Conservation (phyloP, 2,113 vertebrate genomes). For the Syngnathoides biaculeatus region DNA sequence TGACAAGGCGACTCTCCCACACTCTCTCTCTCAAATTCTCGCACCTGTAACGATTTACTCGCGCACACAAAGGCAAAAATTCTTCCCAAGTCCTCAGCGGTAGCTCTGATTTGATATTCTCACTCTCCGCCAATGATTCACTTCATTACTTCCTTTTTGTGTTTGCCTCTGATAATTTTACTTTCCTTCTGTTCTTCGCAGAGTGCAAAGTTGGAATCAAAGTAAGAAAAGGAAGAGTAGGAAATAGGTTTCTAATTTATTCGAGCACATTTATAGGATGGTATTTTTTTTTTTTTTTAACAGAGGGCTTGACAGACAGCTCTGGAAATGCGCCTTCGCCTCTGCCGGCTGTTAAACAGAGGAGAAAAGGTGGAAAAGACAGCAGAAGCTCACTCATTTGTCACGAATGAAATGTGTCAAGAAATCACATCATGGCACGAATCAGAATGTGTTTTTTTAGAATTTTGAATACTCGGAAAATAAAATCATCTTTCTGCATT, state of each 20-base stretch:
- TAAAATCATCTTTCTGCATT: not conserved
- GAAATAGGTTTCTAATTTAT: conserved; percentile 52
- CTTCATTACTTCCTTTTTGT: conserved; percentile 36
- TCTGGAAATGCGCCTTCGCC: conserved; percentile 38
- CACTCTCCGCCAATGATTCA: conserved; percentile 21
- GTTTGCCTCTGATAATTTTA: conserved; percentile 10
- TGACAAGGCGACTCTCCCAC: not conserved
- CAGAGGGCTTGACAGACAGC: conserved; percentile 53
- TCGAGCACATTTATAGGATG: conserved; percentile 40
- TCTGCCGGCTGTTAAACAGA: conserved; percentile 28
- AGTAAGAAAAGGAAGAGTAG: conserved; percentile 31
- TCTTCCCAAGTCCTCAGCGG: conserved; percentile 8
- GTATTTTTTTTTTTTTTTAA: conserved; percentile 41
- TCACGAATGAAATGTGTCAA: not conserved
- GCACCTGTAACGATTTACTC: conserved; percentile 1
- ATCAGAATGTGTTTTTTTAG: not conserved
- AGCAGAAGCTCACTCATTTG: conserved; percentile 5
- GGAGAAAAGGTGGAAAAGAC: conserved; percentile 21
- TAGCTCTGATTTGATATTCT: conserved; percentile 20
- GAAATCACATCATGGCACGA: not conserved
- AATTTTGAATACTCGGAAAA: not conserved
- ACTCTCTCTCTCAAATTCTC: not conserved
- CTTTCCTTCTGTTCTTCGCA: conserved; percentile 23
- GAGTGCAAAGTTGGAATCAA: conserved; percentile 42
- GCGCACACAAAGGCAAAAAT: not conserved